These are phyloP conservation scores for Mechanitis mazaeus DNA, from an alignment of 2,888 invertebrate genomes.

Conservation along the genomic window DNA sequence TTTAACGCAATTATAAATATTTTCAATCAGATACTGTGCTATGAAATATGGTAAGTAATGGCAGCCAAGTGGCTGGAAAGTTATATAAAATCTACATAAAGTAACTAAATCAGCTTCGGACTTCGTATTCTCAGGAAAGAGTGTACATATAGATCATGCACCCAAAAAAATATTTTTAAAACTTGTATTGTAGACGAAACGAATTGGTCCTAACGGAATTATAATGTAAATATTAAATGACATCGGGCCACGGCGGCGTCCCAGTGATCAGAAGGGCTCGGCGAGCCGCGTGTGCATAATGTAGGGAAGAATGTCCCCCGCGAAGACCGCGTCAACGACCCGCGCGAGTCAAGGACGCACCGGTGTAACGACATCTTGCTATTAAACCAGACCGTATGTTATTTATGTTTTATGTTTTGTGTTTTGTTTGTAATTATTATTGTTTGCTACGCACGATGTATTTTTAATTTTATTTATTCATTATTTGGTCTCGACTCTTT, in stretches of 20 bases:
- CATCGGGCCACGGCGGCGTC: slow-evolving; percentile 39
- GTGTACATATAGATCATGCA: too few species aligned
- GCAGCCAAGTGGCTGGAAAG: too few species aligned
- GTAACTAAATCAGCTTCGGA: too few species aligned
- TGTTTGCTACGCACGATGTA: too few species aligned
- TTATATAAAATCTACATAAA: too few species aligned
- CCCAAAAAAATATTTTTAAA: neutral
- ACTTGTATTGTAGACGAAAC: neutral
- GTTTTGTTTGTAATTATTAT: too few species aligned
- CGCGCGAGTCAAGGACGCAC: slow-evolving; percentile 60
- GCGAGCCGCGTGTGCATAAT: slow-evolving; percentile 55
- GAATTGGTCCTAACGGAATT: slow-evolving; percentile 1
- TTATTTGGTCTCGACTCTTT: too few species aligned
- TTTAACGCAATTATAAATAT: too few species aligned
- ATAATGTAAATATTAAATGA: slow-evolving; percentile 7
- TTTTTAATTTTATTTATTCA: too few species aligned
- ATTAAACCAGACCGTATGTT: slow-evolving; percentile 14
- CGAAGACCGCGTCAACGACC: slow-evolving; percentile 65
- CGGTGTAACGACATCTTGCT: slow-evolving; percentile 26
- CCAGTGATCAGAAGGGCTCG: slow-evolving; percentile 44
- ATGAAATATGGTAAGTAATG: too few species aligned
- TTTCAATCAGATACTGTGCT: too few species aligned
- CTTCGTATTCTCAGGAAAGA: too few species aligned
- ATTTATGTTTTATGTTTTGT: slow-evolving; percentile 1
- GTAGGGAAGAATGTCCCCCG: slow-evolving; percentile 39